phyloP scores from a whole-genome alignment of 2,113 vertebrate genomes.

The Pseudopodoces humilis region DNA sequence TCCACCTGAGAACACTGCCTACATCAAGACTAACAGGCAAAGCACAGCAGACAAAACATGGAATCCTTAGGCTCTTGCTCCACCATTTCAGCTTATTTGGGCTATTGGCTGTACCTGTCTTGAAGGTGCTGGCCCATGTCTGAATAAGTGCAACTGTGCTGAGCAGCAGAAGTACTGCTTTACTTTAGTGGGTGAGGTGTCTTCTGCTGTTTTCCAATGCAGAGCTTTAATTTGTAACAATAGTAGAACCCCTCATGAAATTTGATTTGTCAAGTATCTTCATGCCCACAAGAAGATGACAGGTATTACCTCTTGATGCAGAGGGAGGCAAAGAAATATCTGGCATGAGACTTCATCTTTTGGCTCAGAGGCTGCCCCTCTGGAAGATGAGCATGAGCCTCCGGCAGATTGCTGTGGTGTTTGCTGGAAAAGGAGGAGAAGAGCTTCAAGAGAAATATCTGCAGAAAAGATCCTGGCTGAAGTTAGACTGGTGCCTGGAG shows the following conservation, averaged over 20 bases:
- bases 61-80: not conserved
- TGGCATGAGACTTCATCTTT: not conserved
- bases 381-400: not conserved
- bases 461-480: not conserved
- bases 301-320: not conserved
- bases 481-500: not conserved
- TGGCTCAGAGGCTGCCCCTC: not conserved
- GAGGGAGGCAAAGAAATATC: not conserved
- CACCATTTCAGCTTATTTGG: not conserved
- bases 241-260: not conserved
- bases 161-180: not conserved
- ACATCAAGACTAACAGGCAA: not conserved
- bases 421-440: not conserved
- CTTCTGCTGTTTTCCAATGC: not conserved
- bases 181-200: not conserved
- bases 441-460: not conserved
- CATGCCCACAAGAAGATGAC: not conserved
- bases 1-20: not conserved
- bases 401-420: not conserved
- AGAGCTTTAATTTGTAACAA: not conserved
- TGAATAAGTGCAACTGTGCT: not conserved
- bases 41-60: not conserved
- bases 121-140: not conserved
- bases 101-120: not conserved
- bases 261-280: not conserved